Base-by-base conservation (phyloP, 2,113 vertebrate genomes). In the Pleuronectes platessa region DNA sequence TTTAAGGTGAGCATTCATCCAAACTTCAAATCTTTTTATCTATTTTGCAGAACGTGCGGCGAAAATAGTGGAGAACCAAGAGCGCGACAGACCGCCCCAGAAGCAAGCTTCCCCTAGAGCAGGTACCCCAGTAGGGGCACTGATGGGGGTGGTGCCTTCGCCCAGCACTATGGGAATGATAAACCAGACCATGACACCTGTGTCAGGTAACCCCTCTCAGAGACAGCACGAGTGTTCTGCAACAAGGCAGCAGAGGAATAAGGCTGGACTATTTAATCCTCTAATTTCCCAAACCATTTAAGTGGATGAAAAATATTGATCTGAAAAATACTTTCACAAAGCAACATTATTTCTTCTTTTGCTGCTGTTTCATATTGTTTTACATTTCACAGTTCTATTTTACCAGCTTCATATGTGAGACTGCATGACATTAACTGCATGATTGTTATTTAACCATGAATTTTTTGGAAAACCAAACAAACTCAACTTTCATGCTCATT, bases 131-230 rank as follows among this genome's bases (percentile, higher is more conserved):
- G 95, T 97, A 91, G 97, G 96, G 95, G 95, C 97, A 92, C 95
- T 99, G 94, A 98, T 99, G 97, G 98, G 97, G 92, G 95, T 98
- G 94, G 97, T 99, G 93, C 97, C 97, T 93, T 96, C 96, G 93
- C 97, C 97, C 94, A 98, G 97, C 95, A 96, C 97, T 95, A 97
- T 99, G 97, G 97, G 97, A 94, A 98, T 98, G 96, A 96, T 99
- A 95, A 98, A 98, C 95, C 97, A 97, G 95, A 95, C 97, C 95
- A 97, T 99, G 97, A 95, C 97, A 95, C 96, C 97, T 91, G 95
- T 96, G 95, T 95, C 97, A 98, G 97, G 98, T 99, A 99, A 97
- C 91, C 88, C 92, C 89, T 92, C 84, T 80, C 77, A 84, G 86
- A 91, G 89, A 83, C 85, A 90, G 89, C 88, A 88, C 79, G 85